Conservation (phyloP, 2,888 invertebrate genomes). For the Microdon myrmicae region DNA sequence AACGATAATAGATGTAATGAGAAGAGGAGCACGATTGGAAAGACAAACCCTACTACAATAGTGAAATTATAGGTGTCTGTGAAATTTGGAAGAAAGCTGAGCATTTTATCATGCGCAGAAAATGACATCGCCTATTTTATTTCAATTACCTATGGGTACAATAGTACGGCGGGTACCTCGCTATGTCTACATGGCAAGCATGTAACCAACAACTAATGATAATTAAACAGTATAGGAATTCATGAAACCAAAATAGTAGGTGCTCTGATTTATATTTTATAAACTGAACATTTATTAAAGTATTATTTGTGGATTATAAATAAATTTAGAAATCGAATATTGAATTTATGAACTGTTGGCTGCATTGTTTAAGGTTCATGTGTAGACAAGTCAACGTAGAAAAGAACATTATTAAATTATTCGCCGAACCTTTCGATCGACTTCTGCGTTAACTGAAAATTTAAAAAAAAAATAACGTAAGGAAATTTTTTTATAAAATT, state of each 20-base stretch:
- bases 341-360: slow-evolving; percentile 13
- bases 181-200: slow-evolving; percentile 19
- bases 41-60: too few species aligned
- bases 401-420: slow-evolving; percentile 19
- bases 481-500: too few species aligned
- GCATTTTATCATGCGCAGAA: slow-evolving; percentile 38
- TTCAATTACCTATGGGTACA: slow-evolving; percentile 13
- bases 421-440: slow-evolving; percentile 42
- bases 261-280: slow-evolving; percentile 28
- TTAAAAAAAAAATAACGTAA: slow-evolving; percentile 20
- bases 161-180: slow-evolving; percentile 11
- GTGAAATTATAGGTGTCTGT: slow-evolving; percentile 46
- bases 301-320: slow-evolving; percentile 27
- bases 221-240: too few species aligned
- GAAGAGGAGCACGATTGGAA: too few species aligned
- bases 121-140: slow-evolving; percentile 24
- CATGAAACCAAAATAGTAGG: too few species aligned
- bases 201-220: too few species aligned
- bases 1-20: slow-evolving; percentile 9
- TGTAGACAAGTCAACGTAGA: slow-evolving; percentile 29
- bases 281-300: slow-evolving; percentile 20
- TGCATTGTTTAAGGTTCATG: slow-evolving; percentile 33
- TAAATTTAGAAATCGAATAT: slow-evolving; percentile 22
- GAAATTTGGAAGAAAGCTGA: slow-evolving; percentile 49
- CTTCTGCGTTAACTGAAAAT: slow-evolving; percentile 46